phyloP scores from a whole-genome alignment of 2,888 invertebrate species.

The Eristalis intricaria region DNA sequence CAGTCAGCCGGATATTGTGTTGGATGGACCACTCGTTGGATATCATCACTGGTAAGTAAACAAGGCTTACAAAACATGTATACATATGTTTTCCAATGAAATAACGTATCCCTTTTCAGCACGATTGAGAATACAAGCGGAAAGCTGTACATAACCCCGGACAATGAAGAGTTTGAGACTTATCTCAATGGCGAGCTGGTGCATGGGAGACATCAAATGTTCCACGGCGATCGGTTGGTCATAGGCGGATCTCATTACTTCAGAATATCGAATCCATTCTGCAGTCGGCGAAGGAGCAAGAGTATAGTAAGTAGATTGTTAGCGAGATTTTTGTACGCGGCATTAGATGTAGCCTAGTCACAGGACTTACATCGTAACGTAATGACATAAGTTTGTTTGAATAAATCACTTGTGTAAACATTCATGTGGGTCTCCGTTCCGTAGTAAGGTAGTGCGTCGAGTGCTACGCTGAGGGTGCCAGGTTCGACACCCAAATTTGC shows the following conservation, averaged over 20 bases:
- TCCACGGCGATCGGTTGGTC: conserved; percentile 83
- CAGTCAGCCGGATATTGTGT: conserved; percentile 83
- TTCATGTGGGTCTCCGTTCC: too few species aligned
- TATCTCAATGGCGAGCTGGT: conserved; percentile 83
- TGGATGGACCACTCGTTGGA: conserved; percentile 84
- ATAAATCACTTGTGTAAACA: too few species aligned
- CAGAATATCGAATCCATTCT: conserved; percentile 82
- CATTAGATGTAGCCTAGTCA: too few species aligned
- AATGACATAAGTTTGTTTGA: too few species aligned
- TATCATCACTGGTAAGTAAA: conserved; percentile 83
- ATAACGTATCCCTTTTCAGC: conserved; percentile 76
- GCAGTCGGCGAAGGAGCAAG: conserved; percentile 75
- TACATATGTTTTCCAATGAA: background rate
- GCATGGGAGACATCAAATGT: conserved; percentile 79
- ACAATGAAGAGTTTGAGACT: conserved; percentile 82
- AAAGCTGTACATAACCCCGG: conserved; percentile 81
- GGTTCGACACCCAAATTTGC: too few species aligned
- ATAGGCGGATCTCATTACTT: conserved; percentile 84
- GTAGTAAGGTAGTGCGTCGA: too few species aligned
- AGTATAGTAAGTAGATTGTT: conserved; percentile 74
- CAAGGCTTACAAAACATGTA: too few species aligned
- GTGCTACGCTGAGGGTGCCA: too few species aligned
- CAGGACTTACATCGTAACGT: too few species aligned
- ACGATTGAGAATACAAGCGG: conserved; percentile 82
- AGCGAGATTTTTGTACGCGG: too few species aligned